A percentile compares a stretch with the other conserved stretches of the same genome.
Conservation (phyloP, 2,797 vertebrate species). For the Oreochromis grahami region DNA sequence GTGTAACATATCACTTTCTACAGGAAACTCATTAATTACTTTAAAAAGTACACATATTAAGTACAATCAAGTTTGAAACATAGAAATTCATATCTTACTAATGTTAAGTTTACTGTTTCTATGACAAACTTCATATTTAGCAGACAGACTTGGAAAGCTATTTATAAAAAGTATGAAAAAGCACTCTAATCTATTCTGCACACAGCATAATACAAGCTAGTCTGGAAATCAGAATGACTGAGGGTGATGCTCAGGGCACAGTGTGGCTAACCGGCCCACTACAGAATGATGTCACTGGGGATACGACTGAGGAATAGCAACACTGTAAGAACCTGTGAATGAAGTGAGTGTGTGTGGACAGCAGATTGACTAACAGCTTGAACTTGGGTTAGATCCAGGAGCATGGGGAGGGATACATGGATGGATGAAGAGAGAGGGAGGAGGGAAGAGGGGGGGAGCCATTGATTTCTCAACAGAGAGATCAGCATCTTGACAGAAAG, state of each 20-base stretch:
- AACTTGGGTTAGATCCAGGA: conserved; percentile 70
- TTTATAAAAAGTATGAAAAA: not conserved
- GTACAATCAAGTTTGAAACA: not conserved
- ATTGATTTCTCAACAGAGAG: conserved; percentile 73
- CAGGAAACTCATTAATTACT: not conserved
- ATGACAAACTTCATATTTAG: not conserved
- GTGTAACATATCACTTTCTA: not conserved
- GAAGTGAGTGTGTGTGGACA: conserved; percentile 25
- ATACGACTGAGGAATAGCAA: conserved; percentile 21
- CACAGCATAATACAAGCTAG: not conserved
- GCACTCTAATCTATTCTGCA: not conserved
- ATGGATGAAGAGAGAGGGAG: conserved; percentile 55
- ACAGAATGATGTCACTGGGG: conserved; percentile 7
- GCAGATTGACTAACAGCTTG: conserved; percentile 77
- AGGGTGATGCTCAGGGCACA: not conserved
- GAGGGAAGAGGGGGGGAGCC: conserved; percentile 23
- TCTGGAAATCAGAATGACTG: not conserved
- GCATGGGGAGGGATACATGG: conserved; percentile 62
- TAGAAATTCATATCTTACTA: not conserved
- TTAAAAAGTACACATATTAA: not conserved
- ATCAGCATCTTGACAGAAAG: conserved; percentile 69
- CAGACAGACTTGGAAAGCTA: not conserved
- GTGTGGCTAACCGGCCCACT: not conserved
- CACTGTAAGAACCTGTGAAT: conserved; percentile 36
- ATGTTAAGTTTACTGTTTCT: not conserved